Conservation (phyloP, 2,113 vertebrate genomes). For the Dryoscopus gambensis region DNA sequence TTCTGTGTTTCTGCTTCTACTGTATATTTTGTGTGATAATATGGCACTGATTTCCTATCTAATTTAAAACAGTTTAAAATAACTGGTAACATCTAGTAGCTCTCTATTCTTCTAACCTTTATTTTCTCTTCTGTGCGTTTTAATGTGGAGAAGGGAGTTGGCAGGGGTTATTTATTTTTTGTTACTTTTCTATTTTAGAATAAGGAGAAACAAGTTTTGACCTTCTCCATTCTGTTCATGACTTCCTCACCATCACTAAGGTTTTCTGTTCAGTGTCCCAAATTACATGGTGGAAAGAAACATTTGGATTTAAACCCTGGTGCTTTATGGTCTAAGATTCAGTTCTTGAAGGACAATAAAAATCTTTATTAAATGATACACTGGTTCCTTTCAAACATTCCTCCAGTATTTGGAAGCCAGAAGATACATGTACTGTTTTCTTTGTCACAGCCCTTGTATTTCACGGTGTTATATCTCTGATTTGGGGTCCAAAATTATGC, state of each 20-base stretch:
- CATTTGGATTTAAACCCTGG: not conserved
- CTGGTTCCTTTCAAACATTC: not conserved
- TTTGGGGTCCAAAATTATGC: not conserved
- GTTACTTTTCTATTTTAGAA: not conserved
- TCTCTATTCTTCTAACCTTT: not conserved
- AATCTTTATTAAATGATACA: not conserved
- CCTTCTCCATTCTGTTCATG: not conserved
- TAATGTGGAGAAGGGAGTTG: not conserved
- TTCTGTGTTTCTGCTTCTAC: constrained; percentile 8
- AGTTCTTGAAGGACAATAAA: not conserved
- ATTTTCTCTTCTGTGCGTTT: not conserved
- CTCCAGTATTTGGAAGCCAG: not conserved
- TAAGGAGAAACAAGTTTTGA: not conserved
- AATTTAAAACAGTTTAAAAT: constrained; percentile 41
- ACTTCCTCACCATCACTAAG: not conserved
- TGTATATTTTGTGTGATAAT: constrained; percentile 26
- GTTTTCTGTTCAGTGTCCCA: not conserved
- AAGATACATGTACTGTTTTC: not conserved
- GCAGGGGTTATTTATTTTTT: not conserved
- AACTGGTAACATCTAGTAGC: constrained; percentile 10
- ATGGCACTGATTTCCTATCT: constrained; percentile 9
- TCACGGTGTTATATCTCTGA: not conserved
- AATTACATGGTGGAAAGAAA: not conserved
- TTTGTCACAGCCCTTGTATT: not conserved
- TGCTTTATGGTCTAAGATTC: not conserved